These are phyloP conservation scores for Takifugu bimaculatus DNA, from an alignment of 2,113 vertebrate genomes.

Conservation along the genomic window DNA sequence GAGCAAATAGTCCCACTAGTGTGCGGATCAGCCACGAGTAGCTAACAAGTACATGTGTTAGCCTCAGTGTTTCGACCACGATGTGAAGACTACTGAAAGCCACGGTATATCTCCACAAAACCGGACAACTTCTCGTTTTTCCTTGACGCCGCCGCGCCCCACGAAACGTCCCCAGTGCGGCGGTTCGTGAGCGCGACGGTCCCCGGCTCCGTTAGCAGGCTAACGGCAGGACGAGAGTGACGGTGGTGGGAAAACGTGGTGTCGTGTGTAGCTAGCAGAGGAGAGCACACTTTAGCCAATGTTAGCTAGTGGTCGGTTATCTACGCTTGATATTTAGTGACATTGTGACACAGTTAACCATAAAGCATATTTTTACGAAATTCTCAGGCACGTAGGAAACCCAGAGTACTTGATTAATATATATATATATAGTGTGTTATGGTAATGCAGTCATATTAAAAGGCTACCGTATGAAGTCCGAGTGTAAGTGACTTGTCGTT, in stretches of 20 bases:
- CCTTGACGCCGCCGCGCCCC: not conserved
- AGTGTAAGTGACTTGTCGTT: not conserved
- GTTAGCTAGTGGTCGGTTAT: not conserved
- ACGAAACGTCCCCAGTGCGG: not conserved
- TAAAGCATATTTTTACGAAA: not conserved
- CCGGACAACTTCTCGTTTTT: not conserved
- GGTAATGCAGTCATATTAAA: too few relatives aligned
- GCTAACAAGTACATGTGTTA: constrained; percentile 50
- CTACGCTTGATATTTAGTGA: not conserved
- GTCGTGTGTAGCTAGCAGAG: constrained; percentile 32
- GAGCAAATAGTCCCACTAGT: not conserved
- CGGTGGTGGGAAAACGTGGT: constrained; percentile 32
- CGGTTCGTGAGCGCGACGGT: not conserved
- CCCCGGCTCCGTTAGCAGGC: constrained; percentile 5
- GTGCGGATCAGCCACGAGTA: constrained; percentile 7
- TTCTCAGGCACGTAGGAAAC: too few relatives aligned
- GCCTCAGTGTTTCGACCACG: constrained; percentile 11
- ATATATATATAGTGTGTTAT: too few relatives aligned
- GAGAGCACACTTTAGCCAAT: constrained; percentile 11
- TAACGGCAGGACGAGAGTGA: constrained; percentile 31
- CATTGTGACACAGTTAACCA: not conserved
- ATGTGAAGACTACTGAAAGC: constrained; percentile 1
- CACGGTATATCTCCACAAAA: not conserved
- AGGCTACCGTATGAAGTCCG: too few relatives aligned
- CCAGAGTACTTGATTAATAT: too few relatives aligned